A percentile compares a stretch with the other conserved stretches of the same genome.
These are phyloP conservation scores for Rousettus madagascariensis DNA, from an alignment of 2,797 vertebrate genomes.

Conservation along the genomic window DNA sequence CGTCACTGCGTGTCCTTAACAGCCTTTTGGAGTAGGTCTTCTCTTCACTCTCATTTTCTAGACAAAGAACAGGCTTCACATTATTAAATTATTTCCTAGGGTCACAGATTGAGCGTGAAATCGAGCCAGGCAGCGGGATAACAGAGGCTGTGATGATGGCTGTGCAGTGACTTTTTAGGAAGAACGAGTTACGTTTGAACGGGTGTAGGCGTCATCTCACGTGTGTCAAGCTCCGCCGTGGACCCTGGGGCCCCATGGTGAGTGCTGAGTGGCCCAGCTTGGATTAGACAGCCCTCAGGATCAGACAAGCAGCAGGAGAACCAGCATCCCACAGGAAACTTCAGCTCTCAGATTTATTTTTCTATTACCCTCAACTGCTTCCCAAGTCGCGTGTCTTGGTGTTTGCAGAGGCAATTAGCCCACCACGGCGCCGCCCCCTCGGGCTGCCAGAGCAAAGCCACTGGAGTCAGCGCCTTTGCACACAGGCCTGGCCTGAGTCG, in stretches of 20 bases:
- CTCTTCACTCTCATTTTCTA: background rate
- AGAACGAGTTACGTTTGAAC: background rate
- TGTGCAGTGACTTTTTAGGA: background rate
- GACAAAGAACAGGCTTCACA: background rate
- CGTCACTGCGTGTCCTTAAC: background rate
- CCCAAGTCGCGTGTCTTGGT: background rate
- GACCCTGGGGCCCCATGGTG: background rate
- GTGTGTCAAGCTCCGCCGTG: background rate
- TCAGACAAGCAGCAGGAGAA: background rate
- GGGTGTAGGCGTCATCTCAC: background rate
- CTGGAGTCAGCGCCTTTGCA: slow-evolving; percentile 24
- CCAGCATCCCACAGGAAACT: background rate
- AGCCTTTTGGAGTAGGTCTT: background rate
- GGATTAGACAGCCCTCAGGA: background rate
- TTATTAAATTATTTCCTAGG: background rate
- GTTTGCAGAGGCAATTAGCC: slow-evolving; percentile 58
- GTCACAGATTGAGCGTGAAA: background rate
- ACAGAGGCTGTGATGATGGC: background rate
- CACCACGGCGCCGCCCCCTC: background rate
- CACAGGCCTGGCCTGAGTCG: background rate
- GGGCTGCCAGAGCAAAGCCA: background rate
- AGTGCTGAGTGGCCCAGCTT: rapidly evolving
- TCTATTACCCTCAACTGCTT: slow-evolving; percentile 42
- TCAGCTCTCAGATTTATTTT: slow-evolving; percentile 53
- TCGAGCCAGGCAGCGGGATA: background rate